Base-by-base conservation (phyloP, 2,113 vertebrate genomes). In the Prochilodus magdalenae region DNA sequence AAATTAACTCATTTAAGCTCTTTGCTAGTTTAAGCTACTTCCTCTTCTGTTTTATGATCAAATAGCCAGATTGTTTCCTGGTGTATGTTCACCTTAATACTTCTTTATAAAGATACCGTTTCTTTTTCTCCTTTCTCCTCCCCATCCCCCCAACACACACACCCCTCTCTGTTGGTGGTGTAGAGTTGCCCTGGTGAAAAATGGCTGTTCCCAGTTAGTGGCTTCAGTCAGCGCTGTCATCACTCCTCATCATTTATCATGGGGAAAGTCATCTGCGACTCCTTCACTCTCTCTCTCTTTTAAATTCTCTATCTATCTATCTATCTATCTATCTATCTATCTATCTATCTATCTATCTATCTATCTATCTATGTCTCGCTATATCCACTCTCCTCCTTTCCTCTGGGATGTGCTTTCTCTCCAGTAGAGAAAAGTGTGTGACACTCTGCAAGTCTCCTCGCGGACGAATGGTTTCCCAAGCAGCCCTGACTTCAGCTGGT, bases 231-330 rank as follows among this genome's bases (percentile, higher is more conserved):
- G 75, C 47, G 36, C 78, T 85, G 78, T 79, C 81, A 83, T 57
- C 66, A 10, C 70, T 78, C 51, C 73, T 83, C 79, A 66, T 60
- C 73, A 85, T 85, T 87, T 85, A 75, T 87, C 83, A 75, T 69
- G 53, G 75, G 20, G 33, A 51, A 60, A 76, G 79, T 79, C 79
- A 83, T 73, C 79, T 22, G 22, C 51, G 47, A 18, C 40, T 30
- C 27, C 33, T 75, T n/a, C n/a, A n/a, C 73, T 76, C 16, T 60
- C 20, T 49, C 12, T 74, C 51, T 26, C 60, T 73, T 71, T n/a
- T n/a, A n/a, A n/a, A n/a, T n/a, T n/a, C n/a, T 26, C 15, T 22
- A 36, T 26, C 20, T 40, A 30, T 47, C 26, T 36, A 53, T 22
- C 7, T 8, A 36, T 70, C n/a, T n/a, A n/a, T 26, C 15, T 22